Conservation (phyloP, 2,888 invertebrate genomes). For the Pecten maximus region DNA sequence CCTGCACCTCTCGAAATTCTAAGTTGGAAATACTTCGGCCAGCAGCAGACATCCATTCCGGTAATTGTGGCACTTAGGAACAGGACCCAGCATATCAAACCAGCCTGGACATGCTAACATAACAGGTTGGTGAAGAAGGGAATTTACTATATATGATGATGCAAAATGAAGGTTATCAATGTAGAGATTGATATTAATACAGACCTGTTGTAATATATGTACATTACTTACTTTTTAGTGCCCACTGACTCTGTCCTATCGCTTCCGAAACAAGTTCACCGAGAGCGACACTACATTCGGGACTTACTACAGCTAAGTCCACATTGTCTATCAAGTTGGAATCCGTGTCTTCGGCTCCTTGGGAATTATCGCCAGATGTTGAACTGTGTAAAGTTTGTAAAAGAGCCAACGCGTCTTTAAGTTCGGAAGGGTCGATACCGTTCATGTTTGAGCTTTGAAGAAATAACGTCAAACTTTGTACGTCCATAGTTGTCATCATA, state of each 20-base stretch:
- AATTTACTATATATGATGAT: too few species aligned
- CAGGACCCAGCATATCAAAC: too few species aligned
- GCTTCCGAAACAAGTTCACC: background rate
- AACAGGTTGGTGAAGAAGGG: too few species aligned
- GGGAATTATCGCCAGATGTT: background rate
- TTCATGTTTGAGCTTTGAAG: background rate
- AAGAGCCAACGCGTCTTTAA: background rate
- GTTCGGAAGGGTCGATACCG: background rate
- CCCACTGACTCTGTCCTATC: background rate
- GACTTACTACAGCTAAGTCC: background rate
- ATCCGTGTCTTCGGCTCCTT: background rate
- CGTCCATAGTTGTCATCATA: background rate
- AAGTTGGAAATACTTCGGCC: too few species aligned
- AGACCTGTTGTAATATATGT: too few species aligned
- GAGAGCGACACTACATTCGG: background rate
- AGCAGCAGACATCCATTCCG: too few species aligned
- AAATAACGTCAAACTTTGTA: background rate
- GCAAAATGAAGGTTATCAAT: too few species aligned
- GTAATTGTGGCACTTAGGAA: too few species aligned
- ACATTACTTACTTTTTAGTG: background rate
- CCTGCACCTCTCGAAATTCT: too few species aligned
- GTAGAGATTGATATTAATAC: too few species aligned
- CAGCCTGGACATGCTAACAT: too few species aligned
- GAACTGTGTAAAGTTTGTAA: background rate
- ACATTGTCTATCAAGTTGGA: background rate